These are phyloP conservation scores for Cuniculus paca DNA, from an alignment of 2,797 vertebrate species.

Conservation along the genomic window DNA sequence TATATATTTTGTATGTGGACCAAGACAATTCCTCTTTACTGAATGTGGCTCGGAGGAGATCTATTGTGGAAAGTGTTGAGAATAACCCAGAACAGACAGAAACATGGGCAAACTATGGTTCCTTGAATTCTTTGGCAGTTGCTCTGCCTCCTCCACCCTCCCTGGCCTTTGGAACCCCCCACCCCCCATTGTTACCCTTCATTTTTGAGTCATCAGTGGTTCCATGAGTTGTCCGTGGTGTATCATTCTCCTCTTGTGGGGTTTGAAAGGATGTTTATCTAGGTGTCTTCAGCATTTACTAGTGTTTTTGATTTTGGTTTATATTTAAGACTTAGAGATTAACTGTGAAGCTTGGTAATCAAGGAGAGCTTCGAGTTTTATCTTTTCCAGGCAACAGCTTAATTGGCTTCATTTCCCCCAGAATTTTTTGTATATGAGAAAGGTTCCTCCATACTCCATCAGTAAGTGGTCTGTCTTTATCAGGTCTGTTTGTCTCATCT, in stretches of 20 bases:
- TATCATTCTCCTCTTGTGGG: not conserved
- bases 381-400: conserved; percentile 12
- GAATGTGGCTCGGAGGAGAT: not conserved
- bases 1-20: not conserved
- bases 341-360: not conserved
- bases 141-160: no score
- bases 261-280: not conserved
- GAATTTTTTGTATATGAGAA: conserved; percentile 15
- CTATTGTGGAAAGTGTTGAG: not conserved
- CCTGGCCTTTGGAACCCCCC: conserved; percentile 12
- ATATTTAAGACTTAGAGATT: conserved; percentile 18
- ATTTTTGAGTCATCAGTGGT: conserved; percentile 20
- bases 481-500: not conserved
- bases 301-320: conserved; percentile 43
- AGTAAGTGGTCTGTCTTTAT: not conserved
- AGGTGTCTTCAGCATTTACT: not conserved
- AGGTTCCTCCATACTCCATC: not conserved
- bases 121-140: not conserved
- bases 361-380: not conserved
- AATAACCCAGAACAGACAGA: not conserved
- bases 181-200: not conserved
- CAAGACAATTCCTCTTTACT: not conserved
- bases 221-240: not conserved
- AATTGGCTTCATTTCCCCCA: not conserved
- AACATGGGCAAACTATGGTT: not conserved